A percentile compares a stretch with the other conserved stretches of the same genome.
phyloP scores from a whole-genome alignment of 2,113 vertebrate species.

The Hydrolagus affinis region DNA sequence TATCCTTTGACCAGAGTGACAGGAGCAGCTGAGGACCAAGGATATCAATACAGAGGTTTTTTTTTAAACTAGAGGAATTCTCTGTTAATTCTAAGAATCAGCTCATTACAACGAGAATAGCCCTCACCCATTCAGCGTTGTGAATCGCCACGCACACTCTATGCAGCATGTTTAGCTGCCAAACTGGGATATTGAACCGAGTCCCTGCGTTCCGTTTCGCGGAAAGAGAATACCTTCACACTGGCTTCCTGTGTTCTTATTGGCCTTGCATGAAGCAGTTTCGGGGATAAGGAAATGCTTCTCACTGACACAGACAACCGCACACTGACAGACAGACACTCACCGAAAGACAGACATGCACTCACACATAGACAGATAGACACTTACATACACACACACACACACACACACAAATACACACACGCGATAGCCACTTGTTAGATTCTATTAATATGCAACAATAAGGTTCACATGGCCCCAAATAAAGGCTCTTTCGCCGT shows the following conservation, averaged over 20 bases:
- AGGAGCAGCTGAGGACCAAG: background rate
- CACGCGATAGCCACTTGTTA: too few relatives aligned
- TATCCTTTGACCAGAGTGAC: background rate
- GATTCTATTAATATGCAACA: too few relatives aligned
- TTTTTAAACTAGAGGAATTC: too few relatives aligned
- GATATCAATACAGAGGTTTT: background rate
- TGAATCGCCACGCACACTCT: background rate
- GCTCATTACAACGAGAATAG: background rate
- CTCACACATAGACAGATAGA: too few relatives aligned
- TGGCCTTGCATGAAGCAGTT: too few relatives aligned
- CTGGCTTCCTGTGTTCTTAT: background rate
- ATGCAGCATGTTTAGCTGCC: background rate
- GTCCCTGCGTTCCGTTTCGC: background rate
- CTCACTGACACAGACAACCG: too few relatives aligned
- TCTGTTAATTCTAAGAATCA: background rate
- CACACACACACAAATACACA: too few relatives aligned
- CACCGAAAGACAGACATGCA: too few relatives aligned
- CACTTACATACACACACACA: too few relatives aligned
- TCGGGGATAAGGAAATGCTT: too few relatives aligned
- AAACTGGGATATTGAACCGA: background rate
- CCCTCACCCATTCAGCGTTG: background rate
- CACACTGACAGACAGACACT: too few relatives aligned
- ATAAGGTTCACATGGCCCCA: background rate
- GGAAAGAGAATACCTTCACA: background rate
- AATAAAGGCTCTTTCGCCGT: too few relatives aligned